phyloP scores from a whole-genome alignment of 2,797 vertebrate genomes.

The Sphenopsis melanotis region DNA sequence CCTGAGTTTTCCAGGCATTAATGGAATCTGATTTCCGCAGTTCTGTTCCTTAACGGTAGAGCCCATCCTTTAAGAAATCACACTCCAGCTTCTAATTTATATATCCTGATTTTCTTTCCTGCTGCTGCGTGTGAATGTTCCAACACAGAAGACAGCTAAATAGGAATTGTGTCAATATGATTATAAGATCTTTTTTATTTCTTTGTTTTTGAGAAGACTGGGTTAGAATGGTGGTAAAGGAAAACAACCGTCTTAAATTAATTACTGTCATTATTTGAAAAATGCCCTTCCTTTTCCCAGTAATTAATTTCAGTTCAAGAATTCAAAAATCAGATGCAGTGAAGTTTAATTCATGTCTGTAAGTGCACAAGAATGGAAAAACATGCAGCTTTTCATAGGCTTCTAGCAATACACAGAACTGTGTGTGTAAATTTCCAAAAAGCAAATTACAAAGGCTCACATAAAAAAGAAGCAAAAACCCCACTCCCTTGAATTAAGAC shows the following conservation, averaged over 20 bases:
- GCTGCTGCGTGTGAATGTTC: neutral
- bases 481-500: neutral
- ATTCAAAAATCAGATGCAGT: conserved; percentile 44
- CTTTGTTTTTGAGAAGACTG: conserved; percentile 16
- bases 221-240: conserved; percentile 19
- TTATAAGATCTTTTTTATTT: conserved; percentile 7
- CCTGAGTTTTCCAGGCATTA: neutral
- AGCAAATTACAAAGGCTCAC: neutral
- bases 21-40: neutral
- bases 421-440: neutral
- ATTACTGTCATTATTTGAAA: conserved; percentile 55
- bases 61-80: neutral
- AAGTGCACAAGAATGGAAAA: conserved; percentile 28
- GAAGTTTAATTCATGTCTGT: conserved; percentile 43
- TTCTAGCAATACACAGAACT: conserved; percentile 2
- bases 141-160: neutral
- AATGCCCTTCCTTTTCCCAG: conserved; percentile 16
- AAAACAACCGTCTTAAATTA: conserved; percentile 44
- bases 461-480: neutral
- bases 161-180: conserved; percentile 34
- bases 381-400: neutral
- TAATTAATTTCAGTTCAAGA: conserved; percentile 61
- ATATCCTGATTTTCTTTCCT: conserved; percentile 42
- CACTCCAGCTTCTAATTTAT: neutral
- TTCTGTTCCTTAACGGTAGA: neutral